Base-by-base conservation (phyloP, 2,888 invertebrate species). In the Lasioglossum vierecki region DNA sequence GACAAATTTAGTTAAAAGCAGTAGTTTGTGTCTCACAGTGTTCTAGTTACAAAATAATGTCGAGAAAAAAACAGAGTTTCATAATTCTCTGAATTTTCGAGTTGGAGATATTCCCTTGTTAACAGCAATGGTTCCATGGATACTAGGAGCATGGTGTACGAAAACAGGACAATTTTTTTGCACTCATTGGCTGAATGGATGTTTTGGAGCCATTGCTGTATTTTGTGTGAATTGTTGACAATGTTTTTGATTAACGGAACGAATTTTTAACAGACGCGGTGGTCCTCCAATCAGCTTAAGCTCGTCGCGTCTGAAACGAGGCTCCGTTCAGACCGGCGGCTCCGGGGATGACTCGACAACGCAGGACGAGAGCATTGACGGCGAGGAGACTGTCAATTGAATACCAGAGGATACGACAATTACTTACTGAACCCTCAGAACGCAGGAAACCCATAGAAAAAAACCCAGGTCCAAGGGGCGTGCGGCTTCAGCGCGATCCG, bases 291-390 rank as follows among this genome's bases (percentile, higher is more conserved):
- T 96, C 90, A 96, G 96, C 0, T 95, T 97, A 80, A 96, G 97
- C 49, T 96, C 97, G 2, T 96, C 97, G 79, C 95, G 97, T 60
- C 96, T 97, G 91, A 97, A 97, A 95, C 96, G 97, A 81, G 96
- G 97, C 57, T 97, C 97, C 6, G 96, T 97, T 73, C 97, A 96
- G 92, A 96, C 97, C 41, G 95, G 96, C 88, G 97, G 97, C 89
- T 97, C 97, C 71, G 97, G 97, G 13, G 97, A 97, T 95, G 97
- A 97, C 95, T 97, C 97, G 84, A 96, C 97, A 93, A 97, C 97
- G 90, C 97, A 97, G 95, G 97, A 97, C 95, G 97, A 97, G 94
- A 97, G 97, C 92, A 96, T 97, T 95, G 97, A 97, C 95, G 97
- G 97, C 93, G 97, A 97, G 92, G 97, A 97, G 88, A 95, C 95